Evolutionary conservation across 2,113 vertebrate species (phyloP).

Genomic region (Podarcis muralis): DNA sequence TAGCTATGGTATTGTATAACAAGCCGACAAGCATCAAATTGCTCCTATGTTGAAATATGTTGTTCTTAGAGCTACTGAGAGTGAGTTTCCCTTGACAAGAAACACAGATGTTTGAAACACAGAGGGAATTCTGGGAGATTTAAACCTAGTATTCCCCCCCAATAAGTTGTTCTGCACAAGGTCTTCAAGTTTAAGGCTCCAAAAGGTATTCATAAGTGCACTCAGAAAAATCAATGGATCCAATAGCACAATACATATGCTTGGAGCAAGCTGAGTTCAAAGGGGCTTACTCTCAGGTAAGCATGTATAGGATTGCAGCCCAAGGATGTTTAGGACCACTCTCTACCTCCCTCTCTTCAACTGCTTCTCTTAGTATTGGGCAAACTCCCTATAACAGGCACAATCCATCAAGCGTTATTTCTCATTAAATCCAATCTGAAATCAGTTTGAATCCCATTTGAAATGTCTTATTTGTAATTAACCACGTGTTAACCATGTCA

Average conservation of each 20-base stretch:
- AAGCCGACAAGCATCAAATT: constrained; percentile 5
- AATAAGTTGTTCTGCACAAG: not conserved
- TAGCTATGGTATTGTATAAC: not conserved
- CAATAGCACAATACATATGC: not conserved
- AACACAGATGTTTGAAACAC: not conserved
- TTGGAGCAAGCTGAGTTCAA: not conserved
- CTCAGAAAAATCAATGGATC: not conserved
- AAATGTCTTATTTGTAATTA: not conserved
- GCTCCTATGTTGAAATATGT: not conserved
- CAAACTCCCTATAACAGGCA: constrained; percentile 42
- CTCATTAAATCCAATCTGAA: not conserved
- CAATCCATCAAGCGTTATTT: not conserved
- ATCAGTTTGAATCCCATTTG: not conserved
- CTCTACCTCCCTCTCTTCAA: not conserved
- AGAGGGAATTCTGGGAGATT: not conserved
- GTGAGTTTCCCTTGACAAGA: not conserved
- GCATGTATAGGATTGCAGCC: not conserved
- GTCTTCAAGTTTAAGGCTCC: not conserved
- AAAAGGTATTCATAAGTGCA: not conserved
- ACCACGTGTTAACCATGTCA: too few species aligned
- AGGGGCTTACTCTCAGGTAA: not conserved
- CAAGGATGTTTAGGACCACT: not conserved
- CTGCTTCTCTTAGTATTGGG: constrained; percentile 38
- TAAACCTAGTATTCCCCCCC: not conserved
- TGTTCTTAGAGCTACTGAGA: not conserved